phyloP scores from a whole-genome alignment of 2,113 vertebrate genomes.

The Pampusana beccarii region DNA sequence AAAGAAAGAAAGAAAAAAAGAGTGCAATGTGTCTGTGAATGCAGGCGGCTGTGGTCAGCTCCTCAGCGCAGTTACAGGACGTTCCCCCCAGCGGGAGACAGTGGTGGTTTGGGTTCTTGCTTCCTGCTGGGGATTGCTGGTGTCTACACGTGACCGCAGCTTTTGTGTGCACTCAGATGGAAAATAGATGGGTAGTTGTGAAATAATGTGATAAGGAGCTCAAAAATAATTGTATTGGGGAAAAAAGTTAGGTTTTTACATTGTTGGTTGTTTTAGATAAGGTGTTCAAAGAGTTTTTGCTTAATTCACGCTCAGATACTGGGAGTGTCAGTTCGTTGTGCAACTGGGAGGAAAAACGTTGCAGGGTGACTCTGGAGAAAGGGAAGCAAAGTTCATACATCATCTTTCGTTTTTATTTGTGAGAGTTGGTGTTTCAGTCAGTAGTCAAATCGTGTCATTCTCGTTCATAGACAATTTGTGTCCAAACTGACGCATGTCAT shows the following conservation, averaged over 20 bases:
- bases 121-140: background rate
- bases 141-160: background rate
- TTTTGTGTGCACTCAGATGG: background rate
- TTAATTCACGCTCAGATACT: background rate
- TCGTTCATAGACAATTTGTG: accelerated
- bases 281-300: background rate
- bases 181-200: background rate
- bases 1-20: background rate
- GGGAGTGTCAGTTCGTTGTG: accelerated
- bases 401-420: background rate
- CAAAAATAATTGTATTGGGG: accelerated
- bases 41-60: accelerated
- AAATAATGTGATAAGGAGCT: background rate
- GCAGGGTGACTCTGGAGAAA: background rate
- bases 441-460: background rate
- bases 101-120: background rate
- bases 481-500: accelerated
- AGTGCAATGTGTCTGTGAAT: background rate
- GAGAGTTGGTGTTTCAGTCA: background rate
- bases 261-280: background rate
- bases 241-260: accelerated
- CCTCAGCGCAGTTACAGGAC: background rate
- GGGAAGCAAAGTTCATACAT: background rate
- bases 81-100: background rate
- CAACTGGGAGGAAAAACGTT: background rate